phyloP scores from a whole-genome alignment of 2,888 invertebrate species.

The Drosophila putrida region DNA sequence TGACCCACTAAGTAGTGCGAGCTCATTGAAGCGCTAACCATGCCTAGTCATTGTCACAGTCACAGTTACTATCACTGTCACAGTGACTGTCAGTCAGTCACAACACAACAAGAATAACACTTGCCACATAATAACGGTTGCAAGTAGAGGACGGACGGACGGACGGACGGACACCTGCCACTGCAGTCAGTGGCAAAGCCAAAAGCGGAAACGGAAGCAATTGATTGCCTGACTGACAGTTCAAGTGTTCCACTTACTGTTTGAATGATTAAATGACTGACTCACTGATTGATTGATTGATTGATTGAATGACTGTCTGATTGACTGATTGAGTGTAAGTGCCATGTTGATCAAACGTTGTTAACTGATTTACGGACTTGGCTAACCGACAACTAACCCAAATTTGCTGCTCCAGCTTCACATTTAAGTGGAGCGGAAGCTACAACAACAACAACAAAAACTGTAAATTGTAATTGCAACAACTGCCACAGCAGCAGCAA shows the following conservation, averaged over 20 bases:
- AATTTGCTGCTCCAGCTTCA: constrained; percentile 37
- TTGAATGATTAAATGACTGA: not conserved
- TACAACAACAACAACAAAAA: constrained; percentile 21
- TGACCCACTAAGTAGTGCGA: constrained; percentile 43
- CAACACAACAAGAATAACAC: not conserved
- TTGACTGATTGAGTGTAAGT: not conserved
- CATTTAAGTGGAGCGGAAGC: constrained; percentile 70
- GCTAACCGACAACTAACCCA: constrained; percentile 54
- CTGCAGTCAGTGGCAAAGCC: too few relatives aligned
- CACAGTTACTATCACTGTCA: not conserved
- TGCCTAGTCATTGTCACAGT: constrained; percentile 21
- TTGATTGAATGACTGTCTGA: not conserved
- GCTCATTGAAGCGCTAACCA: constrained; percentile 59
- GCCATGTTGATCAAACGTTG: constrained; percentile 42
- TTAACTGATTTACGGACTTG: constrained; percentile 58
- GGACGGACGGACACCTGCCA: too few relatives aligned
- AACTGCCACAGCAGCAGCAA: constrained; percentile 2
- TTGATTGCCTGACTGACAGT: constrained; percentile 44
- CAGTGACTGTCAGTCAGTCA: not conserved
- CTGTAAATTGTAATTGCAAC: constrained; percentile 4
- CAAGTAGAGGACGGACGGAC: too few relatives aligned
- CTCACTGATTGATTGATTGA: too few relatives aligned
- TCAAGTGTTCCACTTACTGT: too few relatives aligned
- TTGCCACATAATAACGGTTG: not conserved
- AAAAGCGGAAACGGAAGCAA: constrained; percentile 64